Conservation (phyloP, 2,888 invertebrate genomes). For the Drosophila ochracea region DNA sequence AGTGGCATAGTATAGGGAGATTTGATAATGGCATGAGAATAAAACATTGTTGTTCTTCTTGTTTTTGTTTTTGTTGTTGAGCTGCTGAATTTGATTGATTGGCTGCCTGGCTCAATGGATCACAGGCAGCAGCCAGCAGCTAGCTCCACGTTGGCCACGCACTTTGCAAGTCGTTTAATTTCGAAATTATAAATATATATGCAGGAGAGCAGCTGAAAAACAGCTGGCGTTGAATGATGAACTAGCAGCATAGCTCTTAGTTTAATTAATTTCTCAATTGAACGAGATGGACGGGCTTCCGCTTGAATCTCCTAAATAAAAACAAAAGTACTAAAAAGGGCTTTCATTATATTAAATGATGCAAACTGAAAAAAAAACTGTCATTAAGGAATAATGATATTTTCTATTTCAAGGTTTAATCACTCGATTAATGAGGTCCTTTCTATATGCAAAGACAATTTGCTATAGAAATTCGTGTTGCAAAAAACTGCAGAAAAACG, state of each 20-base stretch:
- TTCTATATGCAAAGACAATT: not conserved
- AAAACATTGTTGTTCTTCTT: constrained; percentile 5
- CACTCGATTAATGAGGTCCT: not conserved
- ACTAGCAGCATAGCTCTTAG: constrained; percentile 58
- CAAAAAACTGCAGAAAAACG: not conserved
- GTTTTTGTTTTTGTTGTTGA: constrained; percentile 28
- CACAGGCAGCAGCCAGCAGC: constrained; percentile 34
- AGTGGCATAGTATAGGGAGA: constrained; percentile 12
- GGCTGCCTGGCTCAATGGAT: constrained; percentile 71
- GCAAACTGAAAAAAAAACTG: not conserved
- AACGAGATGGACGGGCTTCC: constrained; percentile 6
- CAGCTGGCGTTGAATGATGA: constrained; percentile 73
- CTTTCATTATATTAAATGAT: not conserved
- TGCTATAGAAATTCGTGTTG: not conserved
- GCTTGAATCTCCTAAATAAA: constrained; percentile 1
- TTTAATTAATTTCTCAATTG: constrained; percentile 64
- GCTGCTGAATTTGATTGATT: constrained; percentile 71
- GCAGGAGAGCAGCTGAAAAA: constrained; percentile 36
- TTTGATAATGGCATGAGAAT: constrained; percentile 15
- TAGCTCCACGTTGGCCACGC: constrained; percentile 41
- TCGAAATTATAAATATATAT: constrained; percentile 74
- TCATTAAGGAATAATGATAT: not conserved
- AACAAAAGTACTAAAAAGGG: not conserved
- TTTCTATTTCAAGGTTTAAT: not conserved
- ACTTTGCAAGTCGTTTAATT: constrained; percentile 70